Evolutionary conservation across 2,888 invertebrate genomes (phyloP), one percentile per base, ranked within the genome.

Genomic region (Zygogramma bicolorata): DNA sequence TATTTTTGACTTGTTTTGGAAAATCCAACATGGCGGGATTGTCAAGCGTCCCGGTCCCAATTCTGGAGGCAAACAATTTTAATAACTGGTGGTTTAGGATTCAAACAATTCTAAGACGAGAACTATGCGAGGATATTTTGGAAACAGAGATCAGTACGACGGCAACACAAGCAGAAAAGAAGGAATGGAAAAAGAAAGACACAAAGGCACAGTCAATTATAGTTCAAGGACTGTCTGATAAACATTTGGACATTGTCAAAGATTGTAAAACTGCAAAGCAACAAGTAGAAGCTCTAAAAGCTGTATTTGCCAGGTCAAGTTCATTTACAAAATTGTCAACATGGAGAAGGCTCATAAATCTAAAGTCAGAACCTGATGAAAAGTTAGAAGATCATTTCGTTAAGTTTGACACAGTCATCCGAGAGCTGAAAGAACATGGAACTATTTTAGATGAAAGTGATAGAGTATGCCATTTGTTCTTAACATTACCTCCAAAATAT

Each of bases 161-260:
- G n/a, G n/a, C n/a, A n/a, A n/a, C n/a, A n/a, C n/a, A n/a, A n/a
- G n/a, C n/a, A n/a, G n/a, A n/a, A n/a, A n/a, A n/a, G n/a, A n/a
- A n/a, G n/a, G n/a, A n/a, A n/a, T n/a, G n/a, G n/a, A n/a, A n/a
- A n/a, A n/a, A n/a, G n/a, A n/a, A n/a, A n/a, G n/a, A n/a, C n/a
- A n/a, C n/a, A n/a, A 75, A 69, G 57, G 63, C 75, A 18, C 69
- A 75, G 49, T 69, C 70, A n/a, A 42, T 74, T 3, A 74, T 76
- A 66, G 59, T 75, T 53, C 71, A 76, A 34, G 75, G 73, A 34
- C 61, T 76, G 38, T 71, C 77, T 6, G 72, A 77, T 42, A 73
- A 77, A 63, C 75, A 77, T 65, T 61, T 73, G 15, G 73, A 76
- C 68, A 71, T 77, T n/a, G 69, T 77, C 15, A 75, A 77, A 65